Conservation (phyloP, 2,113 vertebrate genomes). For the Gulo gulo region DNA sequence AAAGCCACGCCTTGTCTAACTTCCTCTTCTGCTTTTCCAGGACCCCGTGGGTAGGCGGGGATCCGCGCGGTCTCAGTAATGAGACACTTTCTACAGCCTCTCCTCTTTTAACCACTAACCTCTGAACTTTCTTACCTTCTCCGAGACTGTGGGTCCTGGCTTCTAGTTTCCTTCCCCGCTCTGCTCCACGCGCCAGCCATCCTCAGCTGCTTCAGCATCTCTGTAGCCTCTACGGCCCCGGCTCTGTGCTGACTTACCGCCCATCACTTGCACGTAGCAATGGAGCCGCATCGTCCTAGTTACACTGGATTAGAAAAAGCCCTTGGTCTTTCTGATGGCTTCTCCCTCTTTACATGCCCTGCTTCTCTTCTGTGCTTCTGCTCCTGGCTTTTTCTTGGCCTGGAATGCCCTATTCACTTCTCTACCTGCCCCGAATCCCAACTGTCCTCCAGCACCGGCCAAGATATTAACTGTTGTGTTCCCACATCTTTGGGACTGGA, state of each 20-base stretch:
- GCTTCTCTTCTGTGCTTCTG: neutral
- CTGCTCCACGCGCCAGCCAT: neutral
- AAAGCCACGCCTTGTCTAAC: neutral
- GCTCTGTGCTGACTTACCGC: neutral
- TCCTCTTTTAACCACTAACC: neutral
- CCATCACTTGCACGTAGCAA: neutral
- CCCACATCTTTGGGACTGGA: neutral
- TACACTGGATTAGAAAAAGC: neutral
- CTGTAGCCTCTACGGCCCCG: neutral
- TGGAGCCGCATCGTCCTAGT: neutral
- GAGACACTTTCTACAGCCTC: neutral
- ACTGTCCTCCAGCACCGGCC: neutral
- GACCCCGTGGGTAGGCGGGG: neutral
- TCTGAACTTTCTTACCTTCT: neutral
- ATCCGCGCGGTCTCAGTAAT: neutral
- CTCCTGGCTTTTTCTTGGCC: neutral
- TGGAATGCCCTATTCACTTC: neutral
- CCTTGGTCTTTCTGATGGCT: neutral
- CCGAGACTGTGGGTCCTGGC: neutral
- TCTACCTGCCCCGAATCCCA: neutral
- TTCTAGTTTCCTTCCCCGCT: neutral
- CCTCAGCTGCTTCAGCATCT: neutral
- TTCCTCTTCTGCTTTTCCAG: neutral
- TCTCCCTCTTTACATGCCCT: neutral
- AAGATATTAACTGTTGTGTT: neutral